These are phyloP conservation scores for Drosophila simulans DNA, from an alignment of 1,140 invertebrate genomes.

Conservation along the genomic window DNA sequence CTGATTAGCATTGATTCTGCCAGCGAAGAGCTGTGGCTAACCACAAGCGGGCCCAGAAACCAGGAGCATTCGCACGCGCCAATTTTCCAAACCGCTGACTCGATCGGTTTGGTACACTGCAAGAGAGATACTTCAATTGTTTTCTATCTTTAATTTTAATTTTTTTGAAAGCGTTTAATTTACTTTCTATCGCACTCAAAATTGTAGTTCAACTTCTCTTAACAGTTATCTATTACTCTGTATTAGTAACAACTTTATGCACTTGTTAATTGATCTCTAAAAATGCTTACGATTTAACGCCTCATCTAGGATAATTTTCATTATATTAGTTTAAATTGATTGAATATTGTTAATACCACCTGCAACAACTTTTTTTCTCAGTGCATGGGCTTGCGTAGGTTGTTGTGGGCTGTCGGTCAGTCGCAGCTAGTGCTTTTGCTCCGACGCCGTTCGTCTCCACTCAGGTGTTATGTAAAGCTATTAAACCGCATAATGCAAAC, in stretches of 20 bases:
- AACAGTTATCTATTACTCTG: no score
- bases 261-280: no score
- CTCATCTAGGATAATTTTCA: no score
- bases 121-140: not conserved
- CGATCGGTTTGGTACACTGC: conserved; percentile 14
- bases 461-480: conserved; percentile 75
- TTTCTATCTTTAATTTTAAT: not conserved
- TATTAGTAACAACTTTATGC: no score
- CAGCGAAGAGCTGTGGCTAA: conserved; percentile 25
- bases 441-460: conserved; percentile 25
- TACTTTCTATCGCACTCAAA: no score
- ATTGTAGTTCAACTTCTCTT: no score
- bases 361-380: not conserved
- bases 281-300: no score
- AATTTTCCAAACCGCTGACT: conserved; percentile 72
- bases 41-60: conserved; percentile 15
- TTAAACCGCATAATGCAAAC: conserved; percentile 63
- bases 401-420: conserved; percentile 29
- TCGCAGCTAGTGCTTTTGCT: conserved; percentile 9
- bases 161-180: no score
- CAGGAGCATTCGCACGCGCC: conserved; percentile 67
- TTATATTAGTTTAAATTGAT: not conserved
- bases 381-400: conserved; percentile 41
- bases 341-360: not conserved
- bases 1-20: conserved; percentile 60